Conservation (phyloP, 1,140 invertebrate species). For the Drosophila prosaltans region DNA sequence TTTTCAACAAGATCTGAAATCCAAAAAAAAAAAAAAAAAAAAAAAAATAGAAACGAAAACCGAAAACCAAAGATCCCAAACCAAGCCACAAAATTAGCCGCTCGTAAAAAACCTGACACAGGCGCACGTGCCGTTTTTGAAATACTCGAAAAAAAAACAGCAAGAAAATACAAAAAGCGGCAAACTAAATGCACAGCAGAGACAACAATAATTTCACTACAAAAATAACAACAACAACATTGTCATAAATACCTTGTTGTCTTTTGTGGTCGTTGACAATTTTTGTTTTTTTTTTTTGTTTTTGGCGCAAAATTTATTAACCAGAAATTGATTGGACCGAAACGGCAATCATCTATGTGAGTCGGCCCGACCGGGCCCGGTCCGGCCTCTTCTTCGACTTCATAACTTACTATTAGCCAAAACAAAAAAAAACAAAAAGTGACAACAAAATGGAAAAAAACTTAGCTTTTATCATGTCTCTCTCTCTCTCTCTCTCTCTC, state of each 20-base stretch:
- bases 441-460: constrained; percentile 23
- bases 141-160: constrained; percentile 58
- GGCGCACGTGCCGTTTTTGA: constrained; percentile 79
- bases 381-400: constrained; percentile 47
- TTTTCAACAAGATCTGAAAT: constrained; percentile 30
- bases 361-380: constrained; percentile 33
- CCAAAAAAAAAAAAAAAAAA: constrained; percentile 39
- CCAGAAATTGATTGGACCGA: constrained; percentile 78
- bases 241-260: constrained; percentile 70
- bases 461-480: constrained; percentile 2
- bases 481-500: constrained; percentile 1
- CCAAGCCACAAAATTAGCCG: constrained; percentile 69
- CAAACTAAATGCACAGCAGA: constrained; percentile 49
- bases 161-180: constrained; percentile 33
- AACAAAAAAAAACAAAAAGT: constrained; percentile 33
- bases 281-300: constrained; percentile 20
- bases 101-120: constrained; percentile 79
- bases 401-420: constrained; percentile 77
- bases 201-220: constrained; percentile 78
- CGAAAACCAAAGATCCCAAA: constrained; percentile 21
- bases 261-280: constrained; percentile 60
- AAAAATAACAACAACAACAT: constrained; percentile 49
- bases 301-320: constrained; percentile 77
- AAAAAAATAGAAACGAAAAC: constrained; percentile 4
- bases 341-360: constrained; percentile 70